Conservation (phyloP, 2,888 invertebrate genomes). For the Tyria jacobaeae region DNA sequence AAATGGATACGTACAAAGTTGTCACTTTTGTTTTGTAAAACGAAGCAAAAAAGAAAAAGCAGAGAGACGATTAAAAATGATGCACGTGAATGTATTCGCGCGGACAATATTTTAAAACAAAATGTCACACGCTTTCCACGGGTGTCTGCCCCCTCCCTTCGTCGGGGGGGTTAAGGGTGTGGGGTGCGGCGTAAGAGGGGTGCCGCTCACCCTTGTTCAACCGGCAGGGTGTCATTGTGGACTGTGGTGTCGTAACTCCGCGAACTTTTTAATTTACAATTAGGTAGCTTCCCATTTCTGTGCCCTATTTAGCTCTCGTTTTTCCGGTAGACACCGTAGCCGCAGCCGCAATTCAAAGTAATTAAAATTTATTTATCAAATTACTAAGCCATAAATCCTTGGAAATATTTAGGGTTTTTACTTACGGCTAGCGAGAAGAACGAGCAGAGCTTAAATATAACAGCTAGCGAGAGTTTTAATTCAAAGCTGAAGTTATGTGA, state of each 20-base stretch:
- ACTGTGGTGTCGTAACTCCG: constrained; percentile 87
- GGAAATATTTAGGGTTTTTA: constrained; percentile 54
- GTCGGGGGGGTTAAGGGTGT: constrained; percentile 44
- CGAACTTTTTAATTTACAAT: constrained; percentile 87
- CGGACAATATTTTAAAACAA: constrained; percentile 87
- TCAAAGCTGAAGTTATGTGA: not conserved
- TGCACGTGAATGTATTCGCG: constrained; percentile 84
- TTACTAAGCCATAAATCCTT: constrained; percentile 69
- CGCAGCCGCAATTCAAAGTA: constrained; percentile 69
- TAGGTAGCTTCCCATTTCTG: constrained; percentile 87
- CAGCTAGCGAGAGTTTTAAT: constrained; percentile 9
- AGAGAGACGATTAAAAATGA: constrained; percentile 81
- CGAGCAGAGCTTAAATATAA: constrained; percentile 35
- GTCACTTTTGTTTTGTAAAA: constrained; percentile 49
- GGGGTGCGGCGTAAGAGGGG: constrained; percentile 50
- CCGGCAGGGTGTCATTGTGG: constrained; percentile 83
- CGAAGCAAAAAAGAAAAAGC: constrained; percentile 67
- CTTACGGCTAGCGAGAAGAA: constrained; percentile 25
- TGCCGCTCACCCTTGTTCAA: constrained; percentile 56
- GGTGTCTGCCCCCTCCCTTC: constrained; percentile 72
- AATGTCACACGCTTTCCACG: constrained; percentile 86
- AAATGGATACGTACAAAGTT: constrained; percentile 47
- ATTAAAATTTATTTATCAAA: constrained; percentile 85
- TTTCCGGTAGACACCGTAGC: constrained; percentile 78
- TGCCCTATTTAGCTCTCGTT: constrained; percentile 86